Evolutionary conservation across 2,888 invertebrate species (phyloP), one percentile per base, ranked within the genome.

Genomic region (Phlogophora meticulosa): DNA sequence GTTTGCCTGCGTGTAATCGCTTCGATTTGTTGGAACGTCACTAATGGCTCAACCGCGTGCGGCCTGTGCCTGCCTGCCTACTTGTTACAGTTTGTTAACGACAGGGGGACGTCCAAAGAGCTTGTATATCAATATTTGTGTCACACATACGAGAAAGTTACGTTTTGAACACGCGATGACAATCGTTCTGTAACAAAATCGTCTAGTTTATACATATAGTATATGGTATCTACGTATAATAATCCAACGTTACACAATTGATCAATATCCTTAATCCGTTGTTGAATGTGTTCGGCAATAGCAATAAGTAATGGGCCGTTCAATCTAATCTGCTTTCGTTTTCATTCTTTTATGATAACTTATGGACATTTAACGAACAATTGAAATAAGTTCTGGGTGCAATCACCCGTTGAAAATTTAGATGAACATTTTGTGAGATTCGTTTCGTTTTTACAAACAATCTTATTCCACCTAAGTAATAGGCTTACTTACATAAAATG

Each of bases 21-120:
- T 87, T 87, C 89, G 88, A 90, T 91, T 91, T 91, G 89, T 89
- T 87, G 84, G 84, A 78, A 81, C 84, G 85, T 86, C 85, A 69
- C 81, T 89, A 90, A 90, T 90, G 84, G 81, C 67, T 61, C 62
- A 51, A 73, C 76, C 72, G 80, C 80, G 75, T 78, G 83, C 76
- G 55, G 64, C 49, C 72, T 75, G 76, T 56, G 70, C 62, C 67
- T 76, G 81, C 74, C 67, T 76, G 45, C 55, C 45, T 70, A 59
- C 70, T 78, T 65, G 67, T 74, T 70, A 78, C 67, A 48, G 56
- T 64, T 64, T 67, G 80, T 57, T 81, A 75, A 82, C 80, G 69
- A 79, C 57, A 59, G 67, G 72, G 79, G 79, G 56, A 57, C 69
- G 64, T 63, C 69, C 53, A 69, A 81, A 72, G 52, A 57, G 53